Evolutionary conservation across 1,140 invertebrate species (phyloP).

Genomic region (Panagrolaimus sp.): DNA sequence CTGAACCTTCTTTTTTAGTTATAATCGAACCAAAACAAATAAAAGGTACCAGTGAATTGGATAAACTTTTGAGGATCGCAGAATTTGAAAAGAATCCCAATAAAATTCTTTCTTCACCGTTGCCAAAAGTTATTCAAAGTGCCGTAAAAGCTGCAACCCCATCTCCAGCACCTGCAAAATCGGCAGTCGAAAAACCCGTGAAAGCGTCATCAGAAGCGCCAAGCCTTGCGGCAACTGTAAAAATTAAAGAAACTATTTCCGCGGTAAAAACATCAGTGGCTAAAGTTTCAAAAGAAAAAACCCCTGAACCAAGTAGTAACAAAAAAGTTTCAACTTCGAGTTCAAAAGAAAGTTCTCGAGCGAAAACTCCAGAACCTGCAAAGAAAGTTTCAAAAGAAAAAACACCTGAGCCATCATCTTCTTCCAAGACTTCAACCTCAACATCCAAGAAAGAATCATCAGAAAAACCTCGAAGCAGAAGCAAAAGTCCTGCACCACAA

Average conservation of each 20-base stretch:
- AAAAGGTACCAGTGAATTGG: slow-evolving; percentile 15
- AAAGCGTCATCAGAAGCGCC: not conserved
- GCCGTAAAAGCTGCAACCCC: not conserved
- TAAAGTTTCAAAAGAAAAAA: not conserved
- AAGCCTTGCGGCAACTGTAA: too few relatives aligned
- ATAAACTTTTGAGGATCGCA: slow-evolving; percentile 8
- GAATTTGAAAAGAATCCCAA: slow-evolving; percentile 17
- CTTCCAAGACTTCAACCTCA: not conserved
- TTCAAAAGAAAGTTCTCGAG: not conserved
- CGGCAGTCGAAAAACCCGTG: not conserved
- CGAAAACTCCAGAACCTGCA: not conserved
- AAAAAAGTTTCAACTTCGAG: too few relatives aligned
- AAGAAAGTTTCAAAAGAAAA: not conserved
- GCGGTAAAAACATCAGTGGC: too few relatives aligned
- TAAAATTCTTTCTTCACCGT: not conserved
- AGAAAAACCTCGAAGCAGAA: too few relatives aligned
- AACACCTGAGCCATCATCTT: not conserved
- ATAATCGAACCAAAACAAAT: slow-evolving; percentile 5
- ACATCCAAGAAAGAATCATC: not conserved
- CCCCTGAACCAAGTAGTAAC: not conserved
- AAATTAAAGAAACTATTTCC: too few relatives aligned
- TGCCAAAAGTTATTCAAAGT: not conserved
- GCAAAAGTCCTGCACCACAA: not conserved
- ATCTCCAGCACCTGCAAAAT: not conserved
- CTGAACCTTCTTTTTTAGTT: not conserved